Conservation (phyloP, 1,140 invertebrate genomes). For the Diploscapter pachys region DNA sequence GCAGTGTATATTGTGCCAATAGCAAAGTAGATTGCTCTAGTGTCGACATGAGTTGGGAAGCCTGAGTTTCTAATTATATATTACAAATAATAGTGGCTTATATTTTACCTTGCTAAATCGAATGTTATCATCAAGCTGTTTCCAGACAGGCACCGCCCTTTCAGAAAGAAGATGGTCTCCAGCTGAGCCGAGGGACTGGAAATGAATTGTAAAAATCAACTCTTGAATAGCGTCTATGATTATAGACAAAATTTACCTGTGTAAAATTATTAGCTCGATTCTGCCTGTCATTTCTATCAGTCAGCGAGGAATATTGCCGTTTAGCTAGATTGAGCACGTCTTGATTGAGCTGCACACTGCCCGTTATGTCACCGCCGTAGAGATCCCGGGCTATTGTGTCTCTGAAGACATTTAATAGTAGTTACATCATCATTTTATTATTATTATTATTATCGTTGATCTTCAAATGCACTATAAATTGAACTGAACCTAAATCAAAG, state of each 20-base stretch:
- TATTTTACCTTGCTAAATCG: constrained; percentile 18
- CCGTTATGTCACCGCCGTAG: constrained; percentile 37
- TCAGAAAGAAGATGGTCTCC: constrained; percentile 32
- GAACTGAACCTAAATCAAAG: neutral
- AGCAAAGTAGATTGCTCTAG: constrained; percentile 38
- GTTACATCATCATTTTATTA: too few species aligned
- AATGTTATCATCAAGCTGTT: constrained; percentile 13
- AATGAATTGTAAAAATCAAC: constrained; percentile 14
- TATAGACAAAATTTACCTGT: constrained; percentile 10
- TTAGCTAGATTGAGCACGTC: constrained; percentile 30
- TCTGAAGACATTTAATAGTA: neutral
- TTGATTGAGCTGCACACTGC: constrained; percentile 25
- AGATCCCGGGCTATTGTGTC: neutral
- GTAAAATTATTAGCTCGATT: constrained; percentile 33
- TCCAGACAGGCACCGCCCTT: constrained; percentile 23
- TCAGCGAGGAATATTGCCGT: constrained; percentile 25
- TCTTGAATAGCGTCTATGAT: too few species aligned
- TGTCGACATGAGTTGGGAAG: constrained; percentile 33
- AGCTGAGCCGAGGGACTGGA: constrained; percentile 31
- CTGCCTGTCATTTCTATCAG: constrained; percentile 22
- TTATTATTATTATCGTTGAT: neutral
- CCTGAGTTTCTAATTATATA: neutral
- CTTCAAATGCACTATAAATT: neutral
- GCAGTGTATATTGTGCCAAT: constrained; percentile 31
- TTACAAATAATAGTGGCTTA: neutral